These are phyloP conservation scores for Apotomis turbidana DNA, from an alignment of 2,888 invertebrate genomes.

Conservation along the genomic window DNA sequence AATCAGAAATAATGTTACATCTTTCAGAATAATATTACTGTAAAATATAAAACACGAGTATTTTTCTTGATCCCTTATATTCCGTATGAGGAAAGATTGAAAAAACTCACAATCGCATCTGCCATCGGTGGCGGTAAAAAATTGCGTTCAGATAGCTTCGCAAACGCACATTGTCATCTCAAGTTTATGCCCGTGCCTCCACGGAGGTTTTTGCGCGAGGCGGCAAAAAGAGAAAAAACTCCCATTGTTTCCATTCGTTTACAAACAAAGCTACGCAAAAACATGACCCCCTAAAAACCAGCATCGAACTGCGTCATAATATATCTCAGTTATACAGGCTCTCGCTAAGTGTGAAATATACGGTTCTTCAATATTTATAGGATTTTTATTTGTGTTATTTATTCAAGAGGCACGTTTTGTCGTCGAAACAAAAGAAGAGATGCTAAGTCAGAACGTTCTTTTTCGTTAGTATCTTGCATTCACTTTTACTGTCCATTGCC, in stretches of 20 bases:
- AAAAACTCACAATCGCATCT: constrained; percentile 48
- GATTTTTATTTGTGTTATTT: constrained; percentile 81
- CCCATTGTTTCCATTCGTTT: constrained; percentile 72
- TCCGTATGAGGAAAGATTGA: constrained; percentile 38
- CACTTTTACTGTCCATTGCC: constrained; percentile 44
- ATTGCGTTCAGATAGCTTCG: constrained; percentile 43
- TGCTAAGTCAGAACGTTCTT: constrained; percentile 66
- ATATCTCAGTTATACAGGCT: constrained; percentile 73
- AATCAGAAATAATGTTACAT: constrained; percentile 1
- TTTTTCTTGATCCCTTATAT: constrained; percentile 23
- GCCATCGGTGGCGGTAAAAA: constrained; percentile 45
- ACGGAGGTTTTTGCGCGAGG: constrained; percentile 50
- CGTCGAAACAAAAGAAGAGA: constrained; percentile 71
- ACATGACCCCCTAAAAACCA: constrained; percentile 65
- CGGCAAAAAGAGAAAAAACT: constrained; percentile 58
- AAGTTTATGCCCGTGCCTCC: constrained; percentile 51
- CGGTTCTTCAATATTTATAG: constrained; percentile 80
- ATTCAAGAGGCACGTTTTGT: constrained; percentile 77
- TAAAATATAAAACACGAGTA: constrained; percentile 22
- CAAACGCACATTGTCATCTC: constrained; percentile 51
- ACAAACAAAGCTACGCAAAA: constrained; percentile 77
- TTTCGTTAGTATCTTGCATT: constrained; percentile 79
- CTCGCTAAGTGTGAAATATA: constrained; percentile 80
- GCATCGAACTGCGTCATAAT: constrained; percentile 73
- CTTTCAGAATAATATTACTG: constrained; percentile 5